Evolutionary conservation across 2,113 vertebrate species (phyloP).

Genomic region (Brachyhypopomus gauderio): DNA sequence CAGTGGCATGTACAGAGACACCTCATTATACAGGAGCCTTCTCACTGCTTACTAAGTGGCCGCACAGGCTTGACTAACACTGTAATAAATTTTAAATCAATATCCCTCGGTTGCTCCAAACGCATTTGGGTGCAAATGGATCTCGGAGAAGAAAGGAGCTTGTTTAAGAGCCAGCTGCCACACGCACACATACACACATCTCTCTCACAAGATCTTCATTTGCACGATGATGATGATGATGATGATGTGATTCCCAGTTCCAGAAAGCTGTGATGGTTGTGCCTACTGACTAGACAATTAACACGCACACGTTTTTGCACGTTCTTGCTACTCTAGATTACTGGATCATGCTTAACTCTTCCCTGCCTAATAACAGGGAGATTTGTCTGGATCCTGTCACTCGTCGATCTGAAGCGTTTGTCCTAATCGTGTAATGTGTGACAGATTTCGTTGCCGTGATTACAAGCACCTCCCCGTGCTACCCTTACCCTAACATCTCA

Average conservation of each 20-base stretch:
- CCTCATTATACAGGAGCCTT: background rate
- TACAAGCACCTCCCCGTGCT: background rate
- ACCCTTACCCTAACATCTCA: background rate
- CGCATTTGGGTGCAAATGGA: conserved; percentile 15
- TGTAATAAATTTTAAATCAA: background rate
- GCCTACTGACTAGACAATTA: conserved; percentile 21
- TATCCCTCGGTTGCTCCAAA: background rate
- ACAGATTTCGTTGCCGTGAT: background rate
- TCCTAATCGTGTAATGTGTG: background rate
- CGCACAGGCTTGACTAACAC: background rate
- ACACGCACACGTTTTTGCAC: conserved; percentile 2
- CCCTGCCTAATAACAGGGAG: conserved; percentile 1
- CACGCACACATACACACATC: no score
- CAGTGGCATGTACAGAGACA: background rate
- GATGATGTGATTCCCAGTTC: conserved; percentile 29
- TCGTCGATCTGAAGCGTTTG: background rate
- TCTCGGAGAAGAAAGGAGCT: conserved; percentile 9
- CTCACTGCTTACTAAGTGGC: background rate
- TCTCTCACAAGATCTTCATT: conserved; percentile 27
- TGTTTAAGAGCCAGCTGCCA: conserved; percentile 27
- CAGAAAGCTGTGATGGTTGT: conserved; percentile 20
- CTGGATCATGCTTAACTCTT: conserved; percentile 21
- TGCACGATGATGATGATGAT: conserved; percentile 1
- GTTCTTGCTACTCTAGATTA: no score
- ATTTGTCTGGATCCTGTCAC: conserved; percentile 16